phyloP scores from a whole-genome alignment of 2,888 invertebrate genomes.

The Ypsolopha scabrella region DNA sequence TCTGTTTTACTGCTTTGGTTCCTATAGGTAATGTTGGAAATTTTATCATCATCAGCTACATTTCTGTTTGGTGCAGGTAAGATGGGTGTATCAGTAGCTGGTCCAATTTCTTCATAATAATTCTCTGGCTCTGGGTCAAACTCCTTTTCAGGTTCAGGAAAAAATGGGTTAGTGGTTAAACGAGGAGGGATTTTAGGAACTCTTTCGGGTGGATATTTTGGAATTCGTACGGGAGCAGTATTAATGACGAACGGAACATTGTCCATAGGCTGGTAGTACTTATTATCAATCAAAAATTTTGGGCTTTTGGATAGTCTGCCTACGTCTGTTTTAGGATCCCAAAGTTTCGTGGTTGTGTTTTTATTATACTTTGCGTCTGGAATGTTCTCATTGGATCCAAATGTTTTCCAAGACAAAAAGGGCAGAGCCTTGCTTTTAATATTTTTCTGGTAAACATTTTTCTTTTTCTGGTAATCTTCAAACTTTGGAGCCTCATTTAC shows the following conservation, averaged over 20 bases:
- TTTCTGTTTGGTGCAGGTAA: constrained; percentile 28
- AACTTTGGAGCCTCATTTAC: constrained; percentile 12
- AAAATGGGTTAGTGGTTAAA: constrained; percentile 20
- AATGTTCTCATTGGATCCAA: constrained; percentile 28
- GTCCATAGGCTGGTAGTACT: constrained; percentile 53
- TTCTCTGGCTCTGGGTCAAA: constrained; percentile 42
- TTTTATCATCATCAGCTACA: constrained; percentile 55
- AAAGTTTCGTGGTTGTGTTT: constrained; percentile 16
- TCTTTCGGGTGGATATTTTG: constrained; percentile 13
- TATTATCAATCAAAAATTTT: constrained; percentile 45
- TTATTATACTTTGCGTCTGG: constrained; percentile 17
- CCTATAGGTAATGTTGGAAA: constrained; percentile 23
- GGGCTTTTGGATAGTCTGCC: constrained; percentile 43
- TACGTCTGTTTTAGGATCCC: constrained; percentile 19
- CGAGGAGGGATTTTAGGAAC: constrained; percentile 16
- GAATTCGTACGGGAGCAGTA: constrained; percentile 13
- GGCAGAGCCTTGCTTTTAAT: constrained; percentile 34
- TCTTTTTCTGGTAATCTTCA: constrained; percentile 22
- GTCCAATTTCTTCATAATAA: constrained; percentile 58
- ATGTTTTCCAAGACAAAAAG: constrained; percentile 33
- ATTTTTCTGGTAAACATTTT: constrained; percentile 42
- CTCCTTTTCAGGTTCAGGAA: constrained; percentile 16
- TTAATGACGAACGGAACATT: constrained; percentile 50
- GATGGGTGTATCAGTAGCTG: constrained; percentile 16
- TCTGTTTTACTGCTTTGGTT: constrained; percentile 22